These are phyloP conservation scores for Nothocercus nigrocapillus DNA, from an alignment of 2,113 vertebrate genomes.

Conservation along the genomic window DNA sequence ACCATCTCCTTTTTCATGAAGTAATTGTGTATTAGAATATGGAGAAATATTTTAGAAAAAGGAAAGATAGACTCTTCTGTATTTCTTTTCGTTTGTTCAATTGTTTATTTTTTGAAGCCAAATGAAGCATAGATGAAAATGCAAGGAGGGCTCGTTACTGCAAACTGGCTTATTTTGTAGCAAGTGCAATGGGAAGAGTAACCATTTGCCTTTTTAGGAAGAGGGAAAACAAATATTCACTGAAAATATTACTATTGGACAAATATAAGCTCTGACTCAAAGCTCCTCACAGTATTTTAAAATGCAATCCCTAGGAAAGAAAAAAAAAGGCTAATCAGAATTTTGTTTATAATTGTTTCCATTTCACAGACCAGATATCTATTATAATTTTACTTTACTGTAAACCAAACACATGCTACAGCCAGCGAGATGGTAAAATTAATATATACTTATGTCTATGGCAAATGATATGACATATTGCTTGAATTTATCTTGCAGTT, in stretches of 20 bases:
- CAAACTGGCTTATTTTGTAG: neutral
- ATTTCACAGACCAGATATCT: neutral
- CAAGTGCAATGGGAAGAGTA: neutral
- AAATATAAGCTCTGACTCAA: neutral
- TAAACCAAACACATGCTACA: neutral
- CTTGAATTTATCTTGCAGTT: neutral
- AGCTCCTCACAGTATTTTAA: neutral
- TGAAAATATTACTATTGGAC: neutral
- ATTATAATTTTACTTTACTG: neutral
- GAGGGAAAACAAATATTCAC: neutral
- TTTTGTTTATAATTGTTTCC: neutral
- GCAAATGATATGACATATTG: constrained; percentile 12
- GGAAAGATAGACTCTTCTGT: neutral
- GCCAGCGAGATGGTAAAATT: constrained; percentile 19
- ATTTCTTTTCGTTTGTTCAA: no score
- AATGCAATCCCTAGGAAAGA: neutral
- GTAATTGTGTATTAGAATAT: neutral
- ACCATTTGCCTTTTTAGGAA: neutral
- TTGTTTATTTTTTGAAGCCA: neutral
- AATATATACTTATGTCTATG: constrained; percentile 30
- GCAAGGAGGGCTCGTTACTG: neutral
- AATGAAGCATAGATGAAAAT: neutral
- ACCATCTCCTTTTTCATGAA: neutral
- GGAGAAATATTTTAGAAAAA: neutral
- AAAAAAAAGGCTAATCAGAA: neutral